A percentile compares a stretch with the other conserved stretches of the same genome.
Conservation (phyloP, 92 coral and sea anemone species). For the Porites rus region DNA sequence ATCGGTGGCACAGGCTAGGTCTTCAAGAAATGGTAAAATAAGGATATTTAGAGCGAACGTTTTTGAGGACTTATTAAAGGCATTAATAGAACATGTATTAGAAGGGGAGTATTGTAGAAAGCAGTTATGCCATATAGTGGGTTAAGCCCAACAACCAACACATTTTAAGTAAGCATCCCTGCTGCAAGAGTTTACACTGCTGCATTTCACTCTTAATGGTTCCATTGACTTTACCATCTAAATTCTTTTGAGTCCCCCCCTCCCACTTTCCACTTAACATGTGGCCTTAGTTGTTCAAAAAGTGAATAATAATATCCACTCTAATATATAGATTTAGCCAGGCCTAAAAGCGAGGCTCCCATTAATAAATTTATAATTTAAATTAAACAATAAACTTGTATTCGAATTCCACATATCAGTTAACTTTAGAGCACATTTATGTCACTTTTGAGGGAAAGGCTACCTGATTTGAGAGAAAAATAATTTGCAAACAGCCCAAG, state of each 20-base stretch:
- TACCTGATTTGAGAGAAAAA: too few species aligned
- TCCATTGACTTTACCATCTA: slow-evolving; percentile 20
- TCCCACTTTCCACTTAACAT: slow-evolving; percentile 28
- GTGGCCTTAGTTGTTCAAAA: slow-evolving; percentile 22
- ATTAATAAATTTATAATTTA: too few species aligned
- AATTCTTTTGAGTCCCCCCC: neutral
- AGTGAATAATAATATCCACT: slow-evolving; percentile 5
- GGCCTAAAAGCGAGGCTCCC: too few species aligned
- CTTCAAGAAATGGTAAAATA: slow-evolving; percentile 31
- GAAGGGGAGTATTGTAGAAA: slow-evolving; percentile 34
- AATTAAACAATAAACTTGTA: too few species aligned
- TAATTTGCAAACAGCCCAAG: too few species aligned
- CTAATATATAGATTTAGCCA: too few species aligned
- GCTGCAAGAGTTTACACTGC: slow-evolving; percentile 32
- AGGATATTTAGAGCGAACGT: slow-evolving; percentile 14
- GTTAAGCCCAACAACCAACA: slow-evolving; percentile 16
- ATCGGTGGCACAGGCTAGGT: neutral
- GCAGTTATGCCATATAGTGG: slow-evolving; percentile 30
- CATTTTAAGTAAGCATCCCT: slow-evolving; percentile 18
- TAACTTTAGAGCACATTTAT: too few species aligned
- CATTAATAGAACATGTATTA: slow-evolving; percentile 12
- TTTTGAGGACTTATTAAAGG: slow-evolving; percentile 37
- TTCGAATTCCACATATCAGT: too few species aligned
- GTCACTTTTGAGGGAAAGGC: too few species aligned
- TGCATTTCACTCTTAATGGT: slow-evolving; percentile 19